phyloP scores from a whole-genome alignment of 2,797 vertebrate species.

The Sciurus vulgaris region DNA sequence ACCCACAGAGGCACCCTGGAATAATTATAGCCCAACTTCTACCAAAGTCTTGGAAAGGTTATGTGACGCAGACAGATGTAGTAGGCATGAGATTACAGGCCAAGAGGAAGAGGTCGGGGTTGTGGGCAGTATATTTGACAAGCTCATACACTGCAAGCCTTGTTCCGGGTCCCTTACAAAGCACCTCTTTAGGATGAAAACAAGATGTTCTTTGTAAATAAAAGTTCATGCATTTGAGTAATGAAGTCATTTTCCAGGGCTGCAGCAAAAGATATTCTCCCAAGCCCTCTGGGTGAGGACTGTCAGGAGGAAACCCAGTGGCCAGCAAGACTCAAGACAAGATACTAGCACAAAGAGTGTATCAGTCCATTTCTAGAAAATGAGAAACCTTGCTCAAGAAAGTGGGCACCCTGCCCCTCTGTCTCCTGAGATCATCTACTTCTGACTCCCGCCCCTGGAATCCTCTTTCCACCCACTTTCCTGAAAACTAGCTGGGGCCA shows the following conservation, averaged over 20 bases:
- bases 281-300: constrained; percentile 58
- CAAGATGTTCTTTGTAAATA: constrained; percentile 92
- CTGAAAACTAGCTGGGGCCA: background rate
- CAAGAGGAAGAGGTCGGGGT: constrained; percentile 81
- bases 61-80: constrained; percentile 68
- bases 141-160: constrained; percentile 87
- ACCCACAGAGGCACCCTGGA: background rate
- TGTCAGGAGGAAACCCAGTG: constrained; percentile 61
- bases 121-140: constrained; percentile 83
- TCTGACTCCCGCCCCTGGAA: constrained; percentile 21
- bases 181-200: constrained; percentile 90
- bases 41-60: constrained; percentile 78
- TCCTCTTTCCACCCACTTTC: constrained; percentile 61
- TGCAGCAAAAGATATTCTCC: constrained; percentile 84
- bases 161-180: constrained; percentile 90
- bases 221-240: constrained; percentile 89
- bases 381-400: constrained; percentile 41
- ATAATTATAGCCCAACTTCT: constrained; percentile 64
- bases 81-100: constrained; percentile 78
- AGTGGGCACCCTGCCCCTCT: constrained; percentile 62
- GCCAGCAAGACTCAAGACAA: constrained; percentile 68
- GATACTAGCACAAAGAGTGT: background rate
- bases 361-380: constrained; percentile 5
- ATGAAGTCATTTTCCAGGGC: constrained; percentile 89
- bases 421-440: constrained; percentile 54